Evolutionary conservation across 1,140 invertebrate genomes (phyloP).

Genomic region (Saccostrea echinata): DNA sequence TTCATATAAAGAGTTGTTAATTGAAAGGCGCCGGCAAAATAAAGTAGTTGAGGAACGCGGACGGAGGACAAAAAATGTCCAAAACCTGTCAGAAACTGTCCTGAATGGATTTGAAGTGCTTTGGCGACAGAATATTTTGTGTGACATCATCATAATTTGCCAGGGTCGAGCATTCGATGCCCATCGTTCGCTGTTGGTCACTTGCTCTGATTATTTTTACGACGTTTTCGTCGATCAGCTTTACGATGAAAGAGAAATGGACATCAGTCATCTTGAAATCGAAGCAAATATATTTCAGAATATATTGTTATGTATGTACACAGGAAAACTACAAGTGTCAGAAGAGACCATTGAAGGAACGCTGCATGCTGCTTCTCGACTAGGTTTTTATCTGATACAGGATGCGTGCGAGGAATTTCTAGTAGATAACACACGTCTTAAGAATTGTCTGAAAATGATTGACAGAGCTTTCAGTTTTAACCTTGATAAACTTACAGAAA

Average conservation of each 20-base stretch:
- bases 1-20: background rate
- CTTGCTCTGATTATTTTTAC: constrained; percentile 70
- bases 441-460: constrained; percentile 65
- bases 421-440: constrained; percentile 51
- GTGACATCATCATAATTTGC: constrained; percentile 61
- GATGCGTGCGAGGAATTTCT: constrained; percentile 68
- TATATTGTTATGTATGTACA: constrained; percentile 67
- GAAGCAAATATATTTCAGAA: constrained; percentile 46
- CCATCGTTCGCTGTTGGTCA: constrained; percentile 63
- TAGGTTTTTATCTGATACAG: constrained; percentile 62
- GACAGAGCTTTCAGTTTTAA: constrained; percentile 58
- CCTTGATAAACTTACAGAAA: constrained; percentile 54
- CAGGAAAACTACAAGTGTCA: constrained; percentile 60
- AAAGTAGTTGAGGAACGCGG: background rate
- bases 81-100: constrained; percentile 60
- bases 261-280: constrained; percentile 43
- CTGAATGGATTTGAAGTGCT: constrained; percentile 65
- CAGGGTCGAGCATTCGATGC: constrained; percentile 56
- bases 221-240: constrained; percentile 61
- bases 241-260: constrained; percentile 19
- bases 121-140: constrained; percentile 66
- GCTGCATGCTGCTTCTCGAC: constrained; percentile 53
- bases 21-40: background rate
- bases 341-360: constrained; percentile 59
- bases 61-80: constrained; percentile 53